Evolutionary conservation across 2,797 vertebrate genomes (phyloP).

Genomic region (Fratercula arctica): DNA sequence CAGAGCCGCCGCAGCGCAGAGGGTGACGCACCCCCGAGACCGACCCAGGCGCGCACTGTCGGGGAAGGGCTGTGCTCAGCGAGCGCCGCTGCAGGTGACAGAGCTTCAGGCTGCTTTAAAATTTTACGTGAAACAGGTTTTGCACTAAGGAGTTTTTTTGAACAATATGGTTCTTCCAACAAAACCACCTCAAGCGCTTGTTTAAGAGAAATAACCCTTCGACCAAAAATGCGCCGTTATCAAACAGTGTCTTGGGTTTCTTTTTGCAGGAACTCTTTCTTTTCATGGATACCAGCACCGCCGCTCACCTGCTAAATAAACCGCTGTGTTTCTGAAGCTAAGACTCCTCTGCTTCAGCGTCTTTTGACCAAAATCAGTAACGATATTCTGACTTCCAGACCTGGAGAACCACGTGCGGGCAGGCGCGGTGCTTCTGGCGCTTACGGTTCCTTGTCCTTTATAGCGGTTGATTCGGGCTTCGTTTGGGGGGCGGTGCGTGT

Average conservation of each 20-base stretch:
- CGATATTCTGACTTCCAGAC: background rate
- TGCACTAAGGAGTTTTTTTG: background rate
- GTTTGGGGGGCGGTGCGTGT: too few species aligned
- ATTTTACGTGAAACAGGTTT: background rate
- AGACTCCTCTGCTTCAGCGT: background rate
- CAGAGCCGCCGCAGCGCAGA: background rate
- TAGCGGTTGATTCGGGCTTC: background rate
- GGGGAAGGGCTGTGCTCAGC: background rate
- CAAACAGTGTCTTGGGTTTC: background rate
- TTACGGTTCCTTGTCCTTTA: background rate
- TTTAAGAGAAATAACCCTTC: background rate
- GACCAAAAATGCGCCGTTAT: background rate
- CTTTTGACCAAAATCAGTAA: background rate
- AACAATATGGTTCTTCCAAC: background rate
- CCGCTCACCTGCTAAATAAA: background rate
- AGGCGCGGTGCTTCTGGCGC: background rate
- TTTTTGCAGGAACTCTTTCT: background rate
- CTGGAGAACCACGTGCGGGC: accelerated
- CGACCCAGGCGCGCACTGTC: accelerated
- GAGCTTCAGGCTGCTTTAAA: background rate
- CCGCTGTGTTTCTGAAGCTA: accelerated
- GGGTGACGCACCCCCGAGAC: background rate
- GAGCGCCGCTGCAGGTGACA: background rate
- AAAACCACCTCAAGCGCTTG: background rate
- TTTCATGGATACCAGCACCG: background rate